These are phyloP conservation scores for Cyphomyrus plagiostoma DNA, from an alignment of 2,113 vertebrate genomes.

Conservation along the genomic window DNA sequence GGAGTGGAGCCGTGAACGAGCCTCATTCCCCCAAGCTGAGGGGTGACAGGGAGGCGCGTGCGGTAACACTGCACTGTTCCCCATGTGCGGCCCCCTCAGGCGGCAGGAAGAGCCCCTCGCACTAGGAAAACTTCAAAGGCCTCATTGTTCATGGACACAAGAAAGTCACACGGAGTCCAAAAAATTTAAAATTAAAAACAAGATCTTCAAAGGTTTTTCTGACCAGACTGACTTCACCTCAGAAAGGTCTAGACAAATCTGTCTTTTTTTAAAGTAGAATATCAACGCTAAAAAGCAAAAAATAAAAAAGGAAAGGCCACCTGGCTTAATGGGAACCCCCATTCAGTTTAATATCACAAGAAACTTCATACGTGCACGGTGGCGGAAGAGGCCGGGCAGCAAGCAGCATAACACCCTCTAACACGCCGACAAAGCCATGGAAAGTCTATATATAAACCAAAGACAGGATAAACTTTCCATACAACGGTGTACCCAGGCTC, in stretches of 20 bases:
- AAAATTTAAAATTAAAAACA: background rate
- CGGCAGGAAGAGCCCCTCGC: background rate
- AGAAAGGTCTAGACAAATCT: background rate
- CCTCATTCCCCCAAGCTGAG: background rate
- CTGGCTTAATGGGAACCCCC: background rate
- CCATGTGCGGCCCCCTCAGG: background rate
- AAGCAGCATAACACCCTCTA: background rate
- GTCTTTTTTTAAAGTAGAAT: background rate
- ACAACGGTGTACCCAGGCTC: background rate
- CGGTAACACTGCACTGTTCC: background rate
- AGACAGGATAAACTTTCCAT: background rate
- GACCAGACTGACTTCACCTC: background rate
- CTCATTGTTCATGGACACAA: background rate
- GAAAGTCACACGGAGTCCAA: background rate
- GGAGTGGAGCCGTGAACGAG: background rate
- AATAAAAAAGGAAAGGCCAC: background rate
- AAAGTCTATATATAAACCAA: constrained; percentile 10
- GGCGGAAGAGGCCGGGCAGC: background rate
- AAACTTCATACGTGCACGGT: background rate
- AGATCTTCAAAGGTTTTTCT: background rate
- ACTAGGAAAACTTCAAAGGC: background rate
- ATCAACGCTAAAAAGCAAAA: background rate
- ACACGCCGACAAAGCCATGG: background rate
- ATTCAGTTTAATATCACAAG: background rate
- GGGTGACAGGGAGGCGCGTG: background rate